Evolutionary conservation across 2,113 vertebrate species (phyloP).

Genomic region (Anhinga anhinga): DNA sequence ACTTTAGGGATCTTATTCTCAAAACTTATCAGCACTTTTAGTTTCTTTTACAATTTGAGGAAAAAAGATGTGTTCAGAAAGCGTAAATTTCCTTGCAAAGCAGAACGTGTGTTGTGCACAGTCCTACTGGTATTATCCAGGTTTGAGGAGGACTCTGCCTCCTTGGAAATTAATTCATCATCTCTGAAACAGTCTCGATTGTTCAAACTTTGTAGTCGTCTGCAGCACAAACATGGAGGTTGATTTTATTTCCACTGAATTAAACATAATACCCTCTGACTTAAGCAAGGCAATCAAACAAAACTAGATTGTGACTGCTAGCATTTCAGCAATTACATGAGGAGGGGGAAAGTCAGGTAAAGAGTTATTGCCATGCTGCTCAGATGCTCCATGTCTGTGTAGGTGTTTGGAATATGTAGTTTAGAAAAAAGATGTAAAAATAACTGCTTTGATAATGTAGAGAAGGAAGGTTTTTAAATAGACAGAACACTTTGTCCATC

Average conservation of each 20-base stretch:
- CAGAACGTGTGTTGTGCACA: not conserved
- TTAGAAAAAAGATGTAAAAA: not conserved
- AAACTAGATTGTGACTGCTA: not conserved
- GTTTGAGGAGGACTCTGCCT: not conserved
- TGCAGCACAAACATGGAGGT: not conserved
- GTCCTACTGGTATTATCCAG: not conserved
- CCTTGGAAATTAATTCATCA: not conserved
- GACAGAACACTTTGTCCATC: not conserved
- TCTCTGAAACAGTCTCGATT: not conserved
- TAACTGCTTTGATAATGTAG: not conserved
- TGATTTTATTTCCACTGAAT: not conserved
- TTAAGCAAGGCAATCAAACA: not conserved
- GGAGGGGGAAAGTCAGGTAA: not conserved
- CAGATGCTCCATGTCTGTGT: rapidly evolving
- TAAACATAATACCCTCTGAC: not conserved
- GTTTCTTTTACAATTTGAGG: not conserved
- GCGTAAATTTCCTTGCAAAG: not conserved
- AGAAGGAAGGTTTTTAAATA: not conserved
- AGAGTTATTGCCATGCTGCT: not conserved
- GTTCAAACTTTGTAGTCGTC: not conserved
- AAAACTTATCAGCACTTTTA: not conserved
- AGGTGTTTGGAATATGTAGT: not conserved
- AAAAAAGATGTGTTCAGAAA: not conserved
- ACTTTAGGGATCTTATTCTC: not conserved
- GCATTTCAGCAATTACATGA: not conserved